Evolutionary conservation across 2,888 invertebrate species (phyloP), one percentile per base, ranked within the genome.

Genomic region (Biston betularia): DNA sequence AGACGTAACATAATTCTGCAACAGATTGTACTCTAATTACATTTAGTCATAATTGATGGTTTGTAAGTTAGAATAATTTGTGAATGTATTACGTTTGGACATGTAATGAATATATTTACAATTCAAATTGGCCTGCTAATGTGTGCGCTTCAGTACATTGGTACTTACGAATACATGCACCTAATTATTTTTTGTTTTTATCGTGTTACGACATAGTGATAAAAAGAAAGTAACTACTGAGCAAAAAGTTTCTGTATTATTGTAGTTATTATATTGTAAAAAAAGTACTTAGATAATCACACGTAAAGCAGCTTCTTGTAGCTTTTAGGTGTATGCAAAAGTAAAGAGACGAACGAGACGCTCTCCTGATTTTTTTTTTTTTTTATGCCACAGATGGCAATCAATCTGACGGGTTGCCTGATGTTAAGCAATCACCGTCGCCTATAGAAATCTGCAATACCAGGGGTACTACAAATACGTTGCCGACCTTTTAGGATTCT

Each of bases 21-120:
- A 14, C n/a, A 35, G 40, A 46, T 55, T 56, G 56, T 65, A 56
- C 65, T 54, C 46, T 62, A 71, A 65, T 71, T 68, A 67, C 65
- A 69, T 71, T 50, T 60, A 65, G 15, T 12, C 15, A 59, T 69
- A 68, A 68, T 69, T 69, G 69, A 65, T 71, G 44, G 61, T 69
- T 57, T n/a, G 52, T 65, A 56, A 58, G 34, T 52, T 45, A 60
- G 24, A 52, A 61, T 56, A 59, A 46, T 62, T 63, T 53, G 62
- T 53, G 52, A 60, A 44, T 58, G 59, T 62, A 63, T 57, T 60
- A 65, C 63, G 57, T 63, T 58, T 44, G 11, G 55, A 53, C 56
- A 59, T 60, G 53, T 63, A 65, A 61, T 65, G 63, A 56, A 56
- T 65, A 60, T 68, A 65, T 68, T 68, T 65, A 63, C 55, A 61